phyloP scores from a whole-genome alignment of 2,797 vertebrate species.

The Novumbra hubbsi region DNA sequence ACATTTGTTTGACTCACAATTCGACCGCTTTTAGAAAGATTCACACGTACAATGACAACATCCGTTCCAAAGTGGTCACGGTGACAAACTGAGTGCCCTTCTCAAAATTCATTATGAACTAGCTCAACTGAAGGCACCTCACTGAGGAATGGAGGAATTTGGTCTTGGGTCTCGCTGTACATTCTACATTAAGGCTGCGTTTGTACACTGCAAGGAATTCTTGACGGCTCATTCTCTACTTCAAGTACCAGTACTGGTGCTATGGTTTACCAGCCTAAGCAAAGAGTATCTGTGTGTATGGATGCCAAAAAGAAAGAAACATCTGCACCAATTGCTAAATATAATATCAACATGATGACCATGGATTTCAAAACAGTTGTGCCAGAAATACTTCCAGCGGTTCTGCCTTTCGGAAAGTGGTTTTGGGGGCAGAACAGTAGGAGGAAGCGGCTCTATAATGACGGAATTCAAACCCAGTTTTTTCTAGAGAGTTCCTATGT shows the following conservation, averaged over 20 bases:
- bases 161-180: constrained; percentile 17
- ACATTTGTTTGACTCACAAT: not conserved
- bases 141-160: not conserved
- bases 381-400: not conserved
- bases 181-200: constrained; percentile 35
- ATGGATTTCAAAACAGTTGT: constrained; percentile 15
- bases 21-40: not conserved
- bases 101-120: constrained; percentile 6
- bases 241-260: not conserved
- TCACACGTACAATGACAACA: not conserved
- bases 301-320: not conserved
- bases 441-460: constrained; percentile 17
- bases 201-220: constrained; percentile 26
- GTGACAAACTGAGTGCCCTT: constrained; percentile 10
- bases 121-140: not conserved
- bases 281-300: not conserved
- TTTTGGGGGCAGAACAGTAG: constrained; percentile 1
- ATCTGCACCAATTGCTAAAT: not conserved
- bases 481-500: constrained; percentile 13
- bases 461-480: constrained; percentile 45
- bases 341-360: not conserved
- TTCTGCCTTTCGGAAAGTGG: constrained; percentile 15
- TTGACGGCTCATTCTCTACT: constrained; percentile 13
- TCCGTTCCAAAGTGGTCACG: not conserved
- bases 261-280: not conserved